These are phyloP conservation scores for Sebastes iracundus DNA, from an alignment of 2,797 vertebrate genomes.

Conservation along the genomic window DNA sequence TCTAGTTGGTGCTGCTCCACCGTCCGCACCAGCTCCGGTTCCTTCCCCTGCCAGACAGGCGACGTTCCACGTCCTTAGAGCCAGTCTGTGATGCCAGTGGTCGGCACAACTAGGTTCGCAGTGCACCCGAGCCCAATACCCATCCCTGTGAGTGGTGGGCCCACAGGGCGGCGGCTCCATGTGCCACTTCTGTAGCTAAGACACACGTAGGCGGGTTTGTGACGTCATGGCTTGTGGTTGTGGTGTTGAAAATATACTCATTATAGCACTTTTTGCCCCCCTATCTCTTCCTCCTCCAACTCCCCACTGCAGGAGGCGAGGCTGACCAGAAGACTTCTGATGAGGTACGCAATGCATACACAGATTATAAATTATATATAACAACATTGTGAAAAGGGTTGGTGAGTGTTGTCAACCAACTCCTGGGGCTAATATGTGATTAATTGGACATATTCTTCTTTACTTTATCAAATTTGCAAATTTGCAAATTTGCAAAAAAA, in stretches of 20 bases:
- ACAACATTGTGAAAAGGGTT: neutral
- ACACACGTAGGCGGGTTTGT: neutral
- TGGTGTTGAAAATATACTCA: neutral
- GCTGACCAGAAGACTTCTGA: slow-evolving; percentile 37
- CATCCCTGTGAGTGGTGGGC: neutral
- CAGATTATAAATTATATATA: neutral
- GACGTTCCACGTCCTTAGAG: neutral
- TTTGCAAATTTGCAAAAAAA: neutral
- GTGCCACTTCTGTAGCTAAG: neutral
- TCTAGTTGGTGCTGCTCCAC: too few species aligned
- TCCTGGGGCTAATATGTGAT: neutral
- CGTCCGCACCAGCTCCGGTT: too few species aligned
- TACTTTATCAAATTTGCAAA: neutral
- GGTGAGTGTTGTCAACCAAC: neutral
- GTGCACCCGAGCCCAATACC: neutral
- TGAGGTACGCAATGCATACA: slow-evolving; percentile 44
- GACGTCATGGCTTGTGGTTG: neutral
- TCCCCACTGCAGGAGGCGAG: slow-evolving; percentile 32
- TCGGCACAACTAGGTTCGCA: neutral
- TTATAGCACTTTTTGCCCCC: neutral
- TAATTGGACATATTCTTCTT: neutral
- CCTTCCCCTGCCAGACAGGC: neutral
- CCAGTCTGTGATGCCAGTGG: neutral
- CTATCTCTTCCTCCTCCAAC: neutral
- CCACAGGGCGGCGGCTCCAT: neutral